Conservation (phyloP, 1,140 invertebrate genomes). For the Pristionchus pacificus region DNA sequence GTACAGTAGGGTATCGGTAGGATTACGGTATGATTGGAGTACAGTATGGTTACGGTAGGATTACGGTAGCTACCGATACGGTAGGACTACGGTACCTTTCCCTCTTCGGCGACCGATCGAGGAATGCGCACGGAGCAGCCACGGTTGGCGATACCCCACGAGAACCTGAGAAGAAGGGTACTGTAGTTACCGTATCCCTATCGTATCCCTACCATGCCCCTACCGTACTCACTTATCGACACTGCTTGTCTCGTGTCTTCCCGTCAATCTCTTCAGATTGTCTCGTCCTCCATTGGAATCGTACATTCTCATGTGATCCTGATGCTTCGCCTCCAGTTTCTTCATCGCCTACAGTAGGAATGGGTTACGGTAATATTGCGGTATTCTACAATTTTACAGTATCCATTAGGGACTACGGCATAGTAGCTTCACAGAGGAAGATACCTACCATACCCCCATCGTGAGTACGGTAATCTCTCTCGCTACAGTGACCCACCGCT, state of each 20-base stretch:
- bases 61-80: too few species aligned
- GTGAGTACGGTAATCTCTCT: too few species aligned
- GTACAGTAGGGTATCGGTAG: too few species aligned
- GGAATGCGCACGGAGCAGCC: slow-evolving; percentile 43
- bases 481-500: slow-evolving; percentile 15
- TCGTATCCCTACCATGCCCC: too few species aligned
- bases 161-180: slow-evolving; percentile 63
- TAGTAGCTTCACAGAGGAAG: not conserved
- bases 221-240: slow-evolving; percentile 73
- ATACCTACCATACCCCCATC: too few species aligned
- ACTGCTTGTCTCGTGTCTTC: slow-evolving; percentile 75
- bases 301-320: slow-evolving; percentile 75
- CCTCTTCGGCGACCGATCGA: slow-evolving; percentile 40
- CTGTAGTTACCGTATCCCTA: slow-evolving; percentile 54
- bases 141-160: slow-evolving; percentile 60
- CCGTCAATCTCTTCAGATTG: slow-evolving; percentile 76
- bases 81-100: slow-evolving; percentile 6
- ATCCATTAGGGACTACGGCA: not conserved
- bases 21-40: too few species aligned
- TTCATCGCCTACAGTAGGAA: slow-evolving; percentile 64
- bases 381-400: not conserved
- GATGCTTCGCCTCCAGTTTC: slow-evolving; percentile 14
- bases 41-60: too few species aligned
- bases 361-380: slow-evolving; percentile 55
- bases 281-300: slow-evolving; percentile 77